Base-by-base conservation (phyloP, 2,888 invertebrate species). In the Unio pictorum region DNA sequence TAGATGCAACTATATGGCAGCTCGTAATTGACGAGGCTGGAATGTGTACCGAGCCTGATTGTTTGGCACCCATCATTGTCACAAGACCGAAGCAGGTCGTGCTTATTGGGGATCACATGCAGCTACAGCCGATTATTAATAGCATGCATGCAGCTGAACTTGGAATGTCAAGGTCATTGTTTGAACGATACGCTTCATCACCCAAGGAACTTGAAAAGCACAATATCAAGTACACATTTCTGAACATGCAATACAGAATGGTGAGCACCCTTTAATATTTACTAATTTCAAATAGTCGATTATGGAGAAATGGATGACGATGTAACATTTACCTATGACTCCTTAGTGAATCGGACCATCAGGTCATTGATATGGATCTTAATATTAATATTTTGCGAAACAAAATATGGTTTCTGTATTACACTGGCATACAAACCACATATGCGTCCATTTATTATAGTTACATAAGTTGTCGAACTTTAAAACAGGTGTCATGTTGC, bases 41-140 rank as follows among this genome's bases (percentile, higher is more conserved):
- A n/a, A 85, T 86, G 86, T 82, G 83, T 65, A 81, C 76, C 20
- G 85, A 86, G 66, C 84, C 84, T 55, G 82, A 86, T 60, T 80
- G 71, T 62, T 64, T 86, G 70, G 66, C 82, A 6, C 83, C 85
- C 18, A 81, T 86, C 26, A 73, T 81, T 23, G 67, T 73, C 45
- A 72, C 74, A 34, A 68, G 70, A 57, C 73, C 81, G 20, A 55
- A 66, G 8, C 79, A 83, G 60, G 73, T 81, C 8, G 80, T 86
- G 11, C 79, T 86, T 55, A 83, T 86, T 56, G 86, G 86, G 17
- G 86, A 86, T 65, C 86, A 85, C 74, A 80, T 81, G 63, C 86
- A 86, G 67, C 81, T 86, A 4, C 75, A 79, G 6, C 86, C 86
- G 18, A 82, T 86, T 56, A 70, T 86, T 34, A 76, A 67, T 62